Evolutionary conservation across 2,888 invertebrate species (phyloP), one percentile per base, ranked within the genome.

Genomic region (Oxycera nigricornis): DNA sequence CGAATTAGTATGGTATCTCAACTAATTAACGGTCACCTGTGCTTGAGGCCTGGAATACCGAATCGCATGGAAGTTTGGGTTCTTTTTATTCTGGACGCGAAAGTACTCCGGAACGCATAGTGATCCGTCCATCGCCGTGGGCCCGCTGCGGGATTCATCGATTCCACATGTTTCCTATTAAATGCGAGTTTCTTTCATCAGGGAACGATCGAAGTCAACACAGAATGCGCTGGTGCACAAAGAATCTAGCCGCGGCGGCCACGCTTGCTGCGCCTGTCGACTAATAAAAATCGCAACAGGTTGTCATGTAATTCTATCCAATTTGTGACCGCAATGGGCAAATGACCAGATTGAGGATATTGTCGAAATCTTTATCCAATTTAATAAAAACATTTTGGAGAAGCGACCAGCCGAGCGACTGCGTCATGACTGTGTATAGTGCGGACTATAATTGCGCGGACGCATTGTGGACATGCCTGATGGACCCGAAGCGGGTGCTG

Each of bases 271-370:
- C 62, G 22, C 20, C 35, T 35, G 17, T 39, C 35, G n/a, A 20
- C 26, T 62, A 68, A 68, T 68, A 28, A 50, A 68, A 68, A 14
- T 68, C 50, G 46, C 50, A 50, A 68, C 50, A 68, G 68, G 50
- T 68, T 68, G 28, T 28, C 50, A 30, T 68, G 30, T 68, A 68
- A 68, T 68, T 68, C 20, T 52, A 68, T 17, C 68, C 68, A 68
- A 68, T 68, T 68, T 68, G 20, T 20, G 28, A 46, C 50, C 28
- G 52, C 68, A 30, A 50, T 50, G 68, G 22, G 1, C 68, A 50
- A 50, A 50, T 68, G 50, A 28, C 50, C 50, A 68, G 17, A 52
- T 46, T 50, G 68, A 20, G 35, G 30, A 28, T 28, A 68, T 68
- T 68, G 68, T 68, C 24, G 11, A 30, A 50, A 52, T 50, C 20